These are phyloP conservation scores for Sceliomorpha sp. DNA, from an alignment of 2,888 invertebrate species.

Conservation along the genomic window DNA sequence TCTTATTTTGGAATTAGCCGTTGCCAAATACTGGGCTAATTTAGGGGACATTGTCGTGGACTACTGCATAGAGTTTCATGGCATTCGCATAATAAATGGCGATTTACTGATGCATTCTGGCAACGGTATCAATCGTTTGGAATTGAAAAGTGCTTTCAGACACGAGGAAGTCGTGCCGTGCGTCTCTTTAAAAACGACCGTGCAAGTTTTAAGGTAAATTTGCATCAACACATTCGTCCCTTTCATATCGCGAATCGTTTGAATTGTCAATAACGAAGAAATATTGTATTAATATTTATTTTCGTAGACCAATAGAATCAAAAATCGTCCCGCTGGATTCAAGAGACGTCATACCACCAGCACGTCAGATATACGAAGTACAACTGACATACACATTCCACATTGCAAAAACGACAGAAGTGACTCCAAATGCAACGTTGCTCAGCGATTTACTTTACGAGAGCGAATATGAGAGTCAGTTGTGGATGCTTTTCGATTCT, in stretches of 20 bases:
- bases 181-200: slow-evolving; percentile 87
- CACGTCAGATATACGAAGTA: slow-evolving; percentile 94
- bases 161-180: slow-evolving; percentile 90
- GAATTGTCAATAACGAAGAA: too few relatives aligned
- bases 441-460: slow-evolving; percentile 96
- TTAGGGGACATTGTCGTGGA: slow-evolving; percentile 88
- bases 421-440: slow-evolving; percentile 88
- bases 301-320: slow-evolving; percentile 88
- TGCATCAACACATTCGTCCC: too few relatives aligned
- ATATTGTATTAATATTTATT: too few relatives aligned
- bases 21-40: slow-evolving; percentile 98
- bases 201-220: slow-evolving; percentile 85
- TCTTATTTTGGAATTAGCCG: slow-evolving; percentile 91
- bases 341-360: slow-evolving; percentile 93
- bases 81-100: slow-evolving; percentile 86
- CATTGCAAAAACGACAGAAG: slow-evolving; percentile 90
- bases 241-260: too few relatives aligned
- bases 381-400: slow-evolving; percentile 93
- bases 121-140: slow-evolving; percentile 87
- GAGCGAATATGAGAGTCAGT: slow-evolving; percentile 96
- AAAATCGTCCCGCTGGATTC: slow-evolving; percentile 89
- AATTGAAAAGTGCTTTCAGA: slow-evolving; percentile 85
- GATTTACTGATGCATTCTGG: slow-evolving; percentile 87
- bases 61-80: slow-evolving; percentile 91
- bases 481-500: slow-evolving; percentile 97